Evolutionary conservation across 2,888 invertebrate species (phyloP).

Genomic region (Drosophila tanythrix): DNA sequence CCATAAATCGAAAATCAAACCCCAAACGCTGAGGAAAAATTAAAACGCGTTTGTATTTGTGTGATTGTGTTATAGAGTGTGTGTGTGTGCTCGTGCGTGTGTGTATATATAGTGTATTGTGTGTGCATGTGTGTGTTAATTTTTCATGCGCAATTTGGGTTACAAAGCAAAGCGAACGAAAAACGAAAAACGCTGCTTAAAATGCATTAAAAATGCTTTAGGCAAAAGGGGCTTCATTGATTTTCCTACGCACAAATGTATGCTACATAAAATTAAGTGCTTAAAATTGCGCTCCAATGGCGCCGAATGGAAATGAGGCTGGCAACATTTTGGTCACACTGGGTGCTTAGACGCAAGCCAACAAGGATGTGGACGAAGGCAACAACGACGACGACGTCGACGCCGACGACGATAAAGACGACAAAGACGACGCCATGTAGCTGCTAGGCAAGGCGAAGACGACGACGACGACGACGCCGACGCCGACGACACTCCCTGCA

Average conservation of each 20-base stretch:
- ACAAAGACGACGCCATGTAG: slow-evolving; percentile 55
- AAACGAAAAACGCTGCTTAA: slow-evolving; percentile 66
- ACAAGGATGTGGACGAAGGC: slow-evolving; percentile 46
- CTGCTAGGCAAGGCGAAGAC: slow-evolving; percentile 32
- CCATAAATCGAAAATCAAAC: slow-evolving; percentile 27
- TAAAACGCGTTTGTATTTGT: slow-evolving; percentile 27
- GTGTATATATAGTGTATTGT: slow-evolving; percentile 21
- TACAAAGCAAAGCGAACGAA: slow-evolving; percentile 64
- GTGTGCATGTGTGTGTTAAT: slow-evolving; percentile 53
- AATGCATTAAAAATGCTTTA: slow-evolving; percentile 74
- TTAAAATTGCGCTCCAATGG: slow-evolving; percentile 32
- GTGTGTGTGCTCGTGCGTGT: slow-evolving; percentile 20
- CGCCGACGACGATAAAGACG: slow-evolving; percentile 37
- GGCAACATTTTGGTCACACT: slow-evolving; percentile 26
- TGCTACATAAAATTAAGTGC: slow-evolving; percentile 55
- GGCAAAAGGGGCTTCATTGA: slow-evolving; percentile 67
- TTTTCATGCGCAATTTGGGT: slow-evolving; percentile 80
- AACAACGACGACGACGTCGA: slow-evolving; percentile 18
- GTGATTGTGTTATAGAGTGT: slow-evolving; percentile 21
- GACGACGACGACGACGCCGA: slow-evolving; percentile 14
- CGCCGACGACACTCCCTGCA: slow-evolving; percentile 26
- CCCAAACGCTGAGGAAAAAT: slow-evolving; percentile 42
- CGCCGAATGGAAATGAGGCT: slow-evolving; percentile 33
- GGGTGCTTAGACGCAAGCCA: slow-evolving; percentile 30
- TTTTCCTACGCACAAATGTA: slow-evolving; percentile 75